These are phyloP conservation scores for Tetraneura akinire DNA, from an alignment of 1,140 invertebrate species.

Conservation along the genomic window DNA sequence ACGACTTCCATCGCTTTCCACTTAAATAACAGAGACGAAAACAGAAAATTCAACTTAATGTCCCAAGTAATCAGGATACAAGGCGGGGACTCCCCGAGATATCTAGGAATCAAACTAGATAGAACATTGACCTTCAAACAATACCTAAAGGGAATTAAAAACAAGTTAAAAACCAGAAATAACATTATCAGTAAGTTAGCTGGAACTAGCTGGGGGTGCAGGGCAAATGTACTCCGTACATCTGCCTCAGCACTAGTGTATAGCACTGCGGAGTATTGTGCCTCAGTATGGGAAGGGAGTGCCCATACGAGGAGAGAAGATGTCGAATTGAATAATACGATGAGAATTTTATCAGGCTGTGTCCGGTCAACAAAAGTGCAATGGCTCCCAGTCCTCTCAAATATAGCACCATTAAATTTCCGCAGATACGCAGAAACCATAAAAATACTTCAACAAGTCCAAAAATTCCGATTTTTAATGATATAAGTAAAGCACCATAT, in stretches of 20 bases:
- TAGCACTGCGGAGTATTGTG: conserved; percentile 48
- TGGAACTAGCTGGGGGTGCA: conserved; percentile 17
- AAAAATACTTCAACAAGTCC: no score
- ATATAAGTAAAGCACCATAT: no score
- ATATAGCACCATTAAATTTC: background rate
- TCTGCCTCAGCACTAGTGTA: conserved; percentile 47
- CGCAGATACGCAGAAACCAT: no score
- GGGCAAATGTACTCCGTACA: conserved; percentile 17
- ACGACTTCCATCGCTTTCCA: background rate
- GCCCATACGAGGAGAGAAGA: conserved; percentile 28
- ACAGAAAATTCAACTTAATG: background rate
- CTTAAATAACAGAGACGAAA: background rate
- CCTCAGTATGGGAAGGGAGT: conserved; percentile 36
- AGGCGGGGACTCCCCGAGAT: background rate
- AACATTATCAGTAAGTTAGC: conserved; percentile 3
- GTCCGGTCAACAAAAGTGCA: background rate
- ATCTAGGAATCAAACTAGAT: no score
- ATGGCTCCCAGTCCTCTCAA: background rate
- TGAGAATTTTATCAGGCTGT: background rate
- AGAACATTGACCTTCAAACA: background rate
- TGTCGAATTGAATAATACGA: conserved; percentile 36
- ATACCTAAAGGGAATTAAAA: background rate
- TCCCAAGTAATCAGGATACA: background rate
- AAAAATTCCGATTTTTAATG: no score
- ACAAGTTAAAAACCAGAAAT: background rate